Percentiles rank a stretch among this genome's conserved stretches.
Conservation (phyloP, 2,888 invertebrate genomes). For the Hipparchia semele region DNA sequence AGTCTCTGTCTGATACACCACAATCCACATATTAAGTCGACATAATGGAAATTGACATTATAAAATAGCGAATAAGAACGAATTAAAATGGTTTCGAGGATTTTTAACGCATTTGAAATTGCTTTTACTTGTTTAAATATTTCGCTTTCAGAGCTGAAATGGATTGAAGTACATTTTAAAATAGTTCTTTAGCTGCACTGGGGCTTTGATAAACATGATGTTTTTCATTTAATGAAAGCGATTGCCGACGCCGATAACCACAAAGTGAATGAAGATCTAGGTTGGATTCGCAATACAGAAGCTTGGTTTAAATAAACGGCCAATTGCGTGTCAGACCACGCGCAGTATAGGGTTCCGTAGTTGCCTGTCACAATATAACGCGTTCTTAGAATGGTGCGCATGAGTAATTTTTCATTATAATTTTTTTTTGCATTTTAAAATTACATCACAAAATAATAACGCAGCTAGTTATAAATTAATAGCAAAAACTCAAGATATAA, state of each 20-base stretch:
- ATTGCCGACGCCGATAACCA: slow-evolving; percentile 23
- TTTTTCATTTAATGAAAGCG: slow-evolving; percentile 28
- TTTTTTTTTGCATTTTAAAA: too few relatives aligned
- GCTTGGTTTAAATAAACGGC: background rate
- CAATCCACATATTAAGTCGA: background rate
- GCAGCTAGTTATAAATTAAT: too few relatives aligned
- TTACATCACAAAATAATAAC: too few relatives aligned
- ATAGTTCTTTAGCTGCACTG: slow-evolving; percentile 26
- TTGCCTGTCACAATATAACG: too few relatives aligned
- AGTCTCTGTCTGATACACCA: background rate
- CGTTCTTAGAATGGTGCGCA: too few relatives aligned
- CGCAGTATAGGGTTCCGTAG: too few relatives aligned
- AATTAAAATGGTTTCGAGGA: slow-evolving; percentile 10
- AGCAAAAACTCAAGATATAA: too few relatives aligned
- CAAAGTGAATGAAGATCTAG: slow-evolving; percentile 25
- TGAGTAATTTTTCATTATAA: too few relatives aligned
- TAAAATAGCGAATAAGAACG: slow-evolving; percentile 2
- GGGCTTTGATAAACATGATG: slow-evolving; percentile 28
- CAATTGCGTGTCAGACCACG: too few relatives aligned
- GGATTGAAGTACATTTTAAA: slow-evolving; percentile 24
- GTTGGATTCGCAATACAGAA: background rate
- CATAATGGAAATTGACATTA: slow-evolving; percentile 17
- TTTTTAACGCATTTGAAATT: slow-evolving; percentile 24
- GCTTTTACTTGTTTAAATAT: slow-evolving; percentile 24
- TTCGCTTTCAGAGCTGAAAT: slow-evolving; percentile 22